Conservation (phyloP, 1,140 invertebrate species). For the Heliconius congener region DNA sequence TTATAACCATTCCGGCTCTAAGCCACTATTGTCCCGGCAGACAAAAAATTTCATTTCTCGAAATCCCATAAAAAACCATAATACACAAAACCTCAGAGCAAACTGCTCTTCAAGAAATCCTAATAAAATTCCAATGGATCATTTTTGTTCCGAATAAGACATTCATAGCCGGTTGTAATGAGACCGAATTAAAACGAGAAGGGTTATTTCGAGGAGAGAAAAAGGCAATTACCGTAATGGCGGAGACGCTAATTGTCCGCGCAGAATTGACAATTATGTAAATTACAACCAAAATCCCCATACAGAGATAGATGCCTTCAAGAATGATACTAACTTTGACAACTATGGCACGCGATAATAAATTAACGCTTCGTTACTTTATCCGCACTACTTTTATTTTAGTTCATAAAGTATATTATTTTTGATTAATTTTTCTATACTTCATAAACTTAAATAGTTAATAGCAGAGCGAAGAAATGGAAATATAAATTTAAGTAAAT, state of each 20-base stretch:
- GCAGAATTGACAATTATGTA: constrained; percentile 39
- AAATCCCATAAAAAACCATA: not conserved
- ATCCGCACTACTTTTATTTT: not conserved
- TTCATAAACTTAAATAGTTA: not conserved
- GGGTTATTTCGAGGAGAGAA: constrained; percentile 43
- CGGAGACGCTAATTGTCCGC: constrained; percentile 27
- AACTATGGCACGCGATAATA: not conserved
- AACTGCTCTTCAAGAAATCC: constrained; percentile 25
- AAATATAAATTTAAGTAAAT: too few species aligned
- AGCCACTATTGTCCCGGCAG: not conserved
- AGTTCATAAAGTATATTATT: not conserved
- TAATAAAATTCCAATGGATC: constrained; percentile 39
- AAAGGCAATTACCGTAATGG: constrained; percentile 58
- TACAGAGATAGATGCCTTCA: not conserved
- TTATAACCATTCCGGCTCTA: too few species aligned
- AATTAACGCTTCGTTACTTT: not conserved
- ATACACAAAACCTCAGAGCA: not conserved
- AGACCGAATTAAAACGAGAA: constrained; percentile 47
- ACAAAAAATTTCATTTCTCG: not conserved
- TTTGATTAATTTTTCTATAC: not conserved
- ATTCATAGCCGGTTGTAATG: constrained; percentile 54
- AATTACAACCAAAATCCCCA: constrained; percentile 12
- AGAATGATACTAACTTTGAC: not conserved
- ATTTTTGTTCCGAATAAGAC: constrained; percentile 45
- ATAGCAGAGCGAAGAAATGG: too few species aligned